Evolutionary conservation across 2,113 vertebrate species (phyloP).

Genomic region (Hyperopisus bebe): DNA sequence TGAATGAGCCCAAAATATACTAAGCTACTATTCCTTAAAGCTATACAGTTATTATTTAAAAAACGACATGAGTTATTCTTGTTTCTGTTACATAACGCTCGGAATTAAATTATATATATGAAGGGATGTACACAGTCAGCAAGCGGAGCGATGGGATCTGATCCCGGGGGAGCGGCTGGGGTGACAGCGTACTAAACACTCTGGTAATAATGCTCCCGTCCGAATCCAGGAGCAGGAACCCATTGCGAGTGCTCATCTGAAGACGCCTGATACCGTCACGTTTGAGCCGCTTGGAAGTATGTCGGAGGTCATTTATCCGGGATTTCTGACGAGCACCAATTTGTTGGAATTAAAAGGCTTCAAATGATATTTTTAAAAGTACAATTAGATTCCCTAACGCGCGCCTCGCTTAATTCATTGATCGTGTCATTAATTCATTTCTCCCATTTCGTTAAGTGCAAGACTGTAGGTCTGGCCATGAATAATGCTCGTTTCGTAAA

Average conservation of each 20-base stretch:
- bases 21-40: not conserved
- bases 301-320: slow-evolving; percentile 43
- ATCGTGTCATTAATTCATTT: slow-evolving; percentile 6
- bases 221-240: slow-evolving; percentile 38
- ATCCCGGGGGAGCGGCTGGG: slow-evolving; percentile 38
- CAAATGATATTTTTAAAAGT: slow-evolving; percentile 11
- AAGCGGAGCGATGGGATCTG: not conserved
- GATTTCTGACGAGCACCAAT: slow-evolving; percentile 7
- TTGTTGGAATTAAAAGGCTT: not conserved
- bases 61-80: not conserved
- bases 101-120: not conserved
- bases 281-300: slow-evolving; percentile 56
- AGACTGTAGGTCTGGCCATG: not conserved
- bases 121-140: not conserved
- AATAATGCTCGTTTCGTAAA: not conserved
- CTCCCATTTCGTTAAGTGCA: not conserved
- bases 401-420: not conserved
- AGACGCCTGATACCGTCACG: slow-evolving; percentile 64
- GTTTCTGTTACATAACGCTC: not conserved
- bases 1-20: not conserved
- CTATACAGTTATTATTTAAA: not conserved
- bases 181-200: slow-evolving; percentile 56
- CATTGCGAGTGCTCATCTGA: slow-evolving; percentile 49
- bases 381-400: not conserved
- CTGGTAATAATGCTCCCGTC: slow-evolving; percentile 59